Base-by-base conservation (phyloP, 1,140 invertebrate species). In the Eriosoma lanigerum region DNA sequence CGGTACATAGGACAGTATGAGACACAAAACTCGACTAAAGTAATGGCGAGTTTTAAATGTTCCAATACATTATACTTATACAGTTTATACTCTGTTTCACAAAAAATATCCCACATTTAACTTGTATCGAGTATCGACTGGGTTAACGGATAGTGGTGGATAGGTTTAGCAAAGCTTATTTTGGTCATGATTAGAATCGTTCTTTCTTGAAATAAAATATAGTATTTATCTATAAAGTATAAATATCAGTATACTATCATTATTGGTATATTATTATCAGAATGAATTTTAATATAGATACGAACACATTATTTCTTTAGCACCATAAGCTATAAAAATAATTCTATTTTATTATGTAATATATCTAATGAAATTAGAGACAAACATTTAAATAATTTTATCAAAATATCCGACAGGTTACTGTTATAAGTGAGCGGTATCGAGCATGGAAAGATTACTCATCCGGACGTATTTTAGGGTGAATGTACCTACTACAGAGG, bases 361-460 rank as follows among this genome's bases (percentile, higher is more conserved):
- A 68, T 68, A 68, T 48, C 26, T 3, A 48, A 50, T 70, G 44
- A 24, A 19, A 70, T 15, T 24, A 46, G 46, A 32, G 44, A 50
- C 17, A n/a, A 10, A 70, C 50, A 70, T 70, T 70, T 50, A 70
- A 13, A 50, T 70, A 50, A 70, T 50, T 70, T 50, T 26, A 19
- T 50, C 44, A 10, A 50, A 70, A 10, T 70, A 50, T 70, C 66
- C 66, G 44, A 24, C 64, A 44, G 64, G n/a, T 24, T 46, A 68
- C n/a, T n/a, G n/a, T n/a, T 66, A 38, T 66, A 9, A 70, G 24
- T 19, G 44, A 19, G 46, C 17, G 21, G 26, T 19, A 70, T 70
- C 24, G 66, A 70, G 24, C 66, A 21, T 15, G 3, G 24, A 44
- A 24, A 70, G 44, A 48, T 50, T 70, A 70, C 66, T 70, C 66